Percentiles rank a stretch among this genome's conserved stretches.
Conservation (phyloP, 2,888 invertebrate species). For the Mimas tiliae region DNA sequence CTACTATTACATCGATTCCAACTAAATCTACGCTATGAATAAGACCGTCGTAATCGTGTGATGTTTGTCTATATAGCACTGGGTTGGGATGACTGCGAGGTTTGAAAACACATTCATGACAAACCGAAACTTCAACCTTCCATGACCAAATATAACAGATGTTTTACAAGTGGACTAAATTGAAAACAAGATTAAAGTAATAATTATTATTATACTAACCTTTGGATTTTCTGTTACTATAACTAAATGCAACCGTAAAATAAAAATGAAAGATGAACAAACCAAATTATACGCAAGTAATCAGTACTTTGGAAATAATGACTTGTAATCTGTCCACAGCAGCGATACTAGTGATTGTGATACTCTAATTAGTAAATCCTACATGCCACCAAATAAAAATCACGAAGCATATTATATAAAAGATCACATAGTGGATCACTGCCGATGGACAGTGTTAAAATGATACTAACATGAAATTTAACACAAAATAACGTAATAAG, state of each 20-base stretch:
- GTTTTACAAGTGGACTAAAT: slow-evolving; percentile 58
- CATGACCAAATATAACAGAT: slow-evolving; percentile 62
- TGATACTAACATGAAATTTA: slow-evolving; percentile 80
- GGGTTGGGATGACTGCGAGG: slow-evolving; percentile 26
- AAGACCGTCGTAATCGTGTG: slow-evolving; percentile 12
- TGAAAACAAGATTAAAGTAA: slow-evolving; percentile 56
- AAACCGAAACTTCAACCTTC: slow-evolving; percentile 43
- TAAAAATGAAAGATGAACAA: slow-evolving; percentile 70
- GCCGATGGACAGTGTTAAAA: slow-evolving; percentile 70
- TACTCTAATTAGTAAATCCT: slow-evolving; percentile 49
- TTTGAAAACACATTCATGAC: slow-evolving; percentile 17
- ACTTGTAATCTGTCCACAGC: slow-evolving; percentile 72
- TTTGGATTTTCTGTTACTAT: slow-evolving; percentile 83
- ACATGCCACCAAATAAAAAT: slow-evolving; percentile 67
- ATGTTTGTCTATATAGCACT: slow-evolving; percentile 16
- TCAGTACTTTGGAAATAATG: slow-evolving; percentile 81
- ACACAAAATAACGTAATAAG: slow-evolving; percentile 79
- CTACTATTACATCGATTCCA: slow-evolving; percentile 21
- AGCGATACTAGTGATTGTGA: slow-evolving; percentile 62
- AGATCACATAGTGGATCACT: slow-evolving; percentile 66
- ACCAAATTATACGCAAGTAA: slow-evolving; percentile 74
- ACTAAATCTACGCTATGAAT: slow-evolving; percentile 13
- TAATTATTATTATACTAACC: slow-evolving; percentile 77
- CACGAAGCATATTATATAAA: slow-evolving; percentile 60
- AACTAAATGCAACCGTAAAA: slow-evolving; percentile 83